Evolutionary conservation across 2,888 invertebrate genomes (phyloP).

Genomic region (Yponomeuta sedellus): DNA sequence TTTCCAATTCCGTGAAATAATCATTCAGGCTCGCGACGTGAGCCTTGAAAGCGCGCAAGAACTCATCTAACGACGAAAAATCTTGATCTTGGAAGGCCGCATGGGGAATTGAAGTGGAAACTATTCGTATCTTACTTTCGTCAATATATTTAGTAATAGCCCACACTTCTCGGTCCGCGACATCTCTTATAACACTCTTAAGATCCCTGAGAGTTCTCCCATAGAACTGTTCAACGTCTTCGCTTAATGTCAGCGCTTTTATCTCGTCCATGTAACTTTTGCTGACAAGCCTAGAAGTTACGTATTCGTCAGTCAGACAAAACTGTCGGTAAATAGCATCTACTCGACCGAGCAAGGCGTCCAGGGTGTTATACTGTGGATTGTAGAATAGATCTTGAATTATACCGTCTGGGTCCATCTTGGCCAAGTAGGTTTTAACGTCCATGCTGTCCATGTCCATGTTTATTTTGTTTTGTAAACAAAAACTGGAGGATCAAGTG

Average conservation of each 20-base stretch:
- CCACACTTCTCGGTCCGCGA: constrained; percentile 44
- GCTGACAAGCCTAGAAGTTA: not conserved
- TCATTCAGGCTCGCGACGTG: constrained; percentile 38
- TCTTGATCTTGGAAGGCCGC: constrained; percentile 41
- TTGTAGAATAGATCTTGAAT: constrained; percentile 13
- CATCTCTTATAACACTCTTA: constrained; percentile 42
- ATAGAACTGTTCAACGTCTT: constrained; percentile 38
- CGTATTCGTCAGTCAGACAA: not conserved
- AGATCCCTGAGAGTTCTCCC: constrained; percentile 52
- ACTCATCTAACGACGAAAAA: constrained; percentile 41
- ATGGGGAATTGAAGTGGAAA: constrained; percentile 41
- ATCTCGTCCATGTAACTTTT: not conserved
- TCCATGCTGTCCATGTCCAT: no score
- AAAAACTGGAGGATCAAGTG: no score
- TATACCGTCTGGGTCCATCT: constrained; percentile 15
- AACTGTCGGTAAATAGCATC: not conserved
- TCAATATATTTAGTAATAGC: constrained; percentile 41
- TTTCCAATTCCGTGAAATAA: constrained; percentile 55
- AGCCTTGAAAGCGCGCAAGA: constrained; percentile 34
- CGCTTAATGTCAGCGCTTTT: not conserved
- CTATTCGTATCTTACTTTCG: constrained; percentile 38
- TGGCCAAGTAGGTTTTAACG: not conserved
- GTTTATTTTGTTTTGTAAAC: no score
- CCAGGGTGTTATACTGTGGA: not conserved
- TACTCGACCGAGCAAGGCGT: not conserved